Percentiles rank a stretch among this genome's conserved stretches.
These are phyloP conservation scores for Drosophila merina DNA, from an alignment of 2,888 invertebrate species.

Conservation along the genomic window DNA sequence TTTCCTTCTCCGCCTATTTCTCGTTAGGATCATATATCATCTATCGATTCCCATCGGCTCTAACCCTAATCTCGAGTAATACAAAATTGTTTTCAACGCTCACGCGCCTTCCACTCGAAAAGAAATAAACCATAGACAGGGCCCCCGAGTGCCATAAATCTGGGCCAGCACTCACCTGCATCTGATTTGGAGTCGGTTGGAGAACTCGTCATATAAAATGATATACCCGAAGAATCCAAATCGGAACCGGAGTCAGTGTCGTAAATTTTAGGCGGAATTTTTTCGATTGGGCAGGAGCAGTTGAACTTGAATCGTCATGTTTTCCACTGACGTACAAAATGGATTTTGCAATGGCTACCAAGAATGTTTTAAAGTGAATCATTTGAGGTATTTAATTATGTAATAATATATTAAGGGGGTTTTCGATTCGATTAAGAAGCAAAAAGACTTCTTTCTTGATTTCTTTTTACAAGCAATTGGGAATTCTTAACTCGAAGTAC, in stretches of 20 bases:
- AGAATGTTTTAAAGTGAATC: not conserved
- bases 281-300: not conserved
- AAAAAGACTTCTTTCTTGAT: too few species aligned
- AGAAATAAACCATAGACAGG: not conserved
- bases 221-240: not conserved
- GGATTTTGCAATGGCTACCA: not conserved
- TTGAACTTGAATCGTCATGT: not conserved
- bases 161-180: conserved; percentile 32
- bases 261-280: not conserved
- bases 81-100: conserved; percentile 35
- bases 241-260: conserved; percentile 23
- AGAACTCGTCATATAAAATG: not conserved
- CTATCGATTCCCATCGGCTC: not conserved
- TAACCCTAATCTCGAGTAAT: conserved; percentile 22
- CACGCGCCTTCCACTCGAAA: conserved; percentile 45
- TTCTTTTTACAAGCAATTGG: not conserved
- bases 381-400: not conserved
- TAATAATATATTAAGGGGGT: not conserved
- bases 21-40: conserved; percentile 22
- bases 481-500: not conserved
- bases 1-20: not conserved
- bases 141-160: conserved; percentile 23
- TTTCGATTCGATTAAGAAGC: too few species aligned
- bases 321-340: conserved; percentile 5
- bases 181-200: conserved; percentile 15